Percentiles rank a stretch among this genome's conserved stretches.
Evolutionary conservation across 2,797 vertebrate genomes (phyloP).

Genomic region (Mus caroli): DNA sequence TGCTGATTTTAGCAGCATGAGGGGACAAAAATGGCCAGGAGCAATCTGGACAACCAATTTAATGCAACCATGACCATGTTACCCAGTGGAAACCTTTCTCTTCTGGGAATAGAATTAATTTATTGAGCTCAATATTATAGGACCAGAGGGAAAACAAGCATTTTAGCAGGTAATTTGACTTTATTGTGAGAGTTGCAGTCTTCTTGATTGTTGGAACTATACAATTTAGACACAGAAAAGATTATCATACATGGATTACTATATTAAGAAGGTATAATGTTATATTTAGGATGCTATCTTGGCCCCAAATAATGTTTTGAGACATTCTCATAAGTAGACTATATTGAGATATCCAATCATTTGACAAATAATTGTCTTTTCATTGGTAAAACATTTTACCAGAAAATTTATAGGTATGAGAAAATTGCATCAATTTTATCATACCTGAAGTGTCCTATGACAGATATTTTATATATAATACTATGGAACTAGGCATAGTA

Average conservation of each 20-base stretch:
- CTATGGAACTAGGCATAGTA: neutral
- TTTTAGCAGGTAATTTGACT: neutral
- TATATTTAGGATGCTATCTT: neutral
- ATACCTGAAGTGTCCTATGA: neutral
- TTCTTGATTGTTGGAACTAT: neutral
- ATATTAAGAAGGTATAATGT: neutral
- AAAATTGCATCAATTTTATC: neutral
- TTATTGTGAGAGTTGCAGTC: neutral
- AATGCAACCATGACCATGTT: constrained; percentile 20
- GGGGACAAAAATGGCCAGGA: neutral
- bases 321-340: neutral
- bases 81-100: constrained; percentile 14
- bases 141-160: neutral
- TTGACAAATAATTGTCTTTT: neutral
- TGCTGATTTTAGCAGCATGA: constrained; percentile 51
- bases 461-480: neutral
- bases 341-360: neutral
- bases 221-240: neutral
- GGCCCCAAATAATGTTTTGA: neutral
- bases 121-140: neutral
- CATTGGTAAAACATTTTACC: neutral
- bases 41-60: constrained; percentile 38
- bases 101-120: constrained; percentile 1
- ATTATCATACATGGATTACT: neutral
- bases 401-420: neutral